A percentile compares a stretch with the other conserved stretches of the same genome.
Evolutionary conservation across 2,113 vertebrate genomes (phyloP).

Genomic region (Otus sunia): DNA sequence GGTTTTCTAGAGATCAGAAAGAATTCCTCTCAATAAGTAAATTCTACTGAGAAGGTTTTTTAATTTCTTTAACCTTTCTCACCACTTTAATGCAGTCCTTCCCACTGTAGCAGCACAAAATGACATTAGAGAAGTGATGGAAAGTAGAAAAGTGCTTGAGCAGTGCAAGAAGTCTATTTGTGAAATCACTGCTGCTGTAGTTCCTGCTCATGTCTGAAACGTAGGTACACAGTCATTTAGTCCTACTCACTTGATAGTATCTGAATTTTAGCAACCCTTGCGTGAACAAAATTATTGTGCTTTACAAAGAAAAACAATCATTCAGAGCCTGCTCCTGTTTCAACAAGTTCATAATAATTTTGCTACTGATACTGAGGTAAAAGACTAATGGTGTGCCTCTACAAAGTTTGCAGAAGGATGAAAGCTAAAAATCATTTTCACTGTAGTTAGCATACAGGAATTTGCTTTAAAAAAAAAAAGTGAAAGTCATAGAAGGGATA

Average conservation of each 20-base stretch:
- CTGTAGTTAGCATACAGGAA: not conserved
- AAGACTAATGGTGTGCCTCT: not conserved
- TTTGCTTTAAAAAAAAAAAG: not conserved
- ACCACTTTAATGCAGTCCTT: not conserved
- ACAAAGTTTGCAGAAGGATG: not conserved
- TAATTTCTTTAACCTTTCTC: not conserved
- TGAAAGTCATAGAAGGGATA: not conserved
- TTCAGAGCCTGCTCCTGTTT: not conserved
- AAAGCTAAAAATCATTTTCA: not conserved
- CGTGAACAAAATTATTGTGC: not conserved
- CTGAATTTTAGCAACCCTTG: not conserved
- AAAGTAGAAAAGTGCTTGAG: not conserved
- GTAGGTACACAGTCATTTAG: not conserved
- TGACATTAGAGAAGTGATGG: not conserved
- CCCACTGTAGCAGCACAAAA: not conserved
- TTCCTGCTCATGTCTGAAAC: not conserved
- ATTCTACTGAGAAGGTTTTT: not conserved
- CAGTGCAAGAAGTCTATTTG: not conserved
- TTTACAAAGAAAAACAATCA: not conserved
- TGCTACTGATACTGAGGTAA: not conserved
- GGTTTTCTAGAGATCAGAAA: not conserved
- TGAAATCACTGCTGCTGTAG: not conserved
- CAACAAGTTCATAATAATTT: not conserved
- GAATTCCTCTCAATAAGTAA: not conserved
- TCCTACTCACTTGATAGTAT: not conserved